phyloP scores from a whole-genome alignment of 1,140 invertebrate genomes.

The Helicoverpa zea region DNA sequence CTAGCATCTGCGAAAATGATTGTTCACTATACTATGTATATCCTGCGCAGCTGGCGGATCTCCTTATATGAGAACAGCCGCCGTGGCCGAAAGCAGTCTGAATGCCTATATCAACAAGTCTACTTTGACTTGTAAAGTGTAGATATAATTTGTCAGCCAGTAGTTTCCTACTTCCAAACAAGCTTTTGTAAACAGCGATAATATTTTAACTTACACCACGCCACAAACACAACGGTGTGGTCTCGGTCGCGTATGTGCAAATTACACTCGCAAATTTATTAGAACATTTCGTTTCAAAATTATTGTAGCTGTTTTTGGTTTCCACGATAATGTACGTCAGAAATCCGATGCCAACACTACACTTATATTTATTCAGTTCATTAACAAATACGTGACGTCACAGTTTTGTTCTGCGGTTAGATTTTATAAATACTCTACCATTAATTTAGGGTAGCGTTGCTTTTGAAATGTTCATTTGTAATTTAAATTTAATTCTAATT shows the following conservation, averaged over 20 bases:
- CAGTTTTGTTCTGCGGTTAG: slow-evolving; percentile 1
- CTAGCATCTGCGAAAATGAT: too few relatives aligned
- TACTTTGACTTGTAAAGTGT: too few relatives aligned
- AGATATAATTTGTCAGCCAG: too few relatives aligned
- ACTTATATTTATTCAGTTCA: slow-evolving; percentile 22
- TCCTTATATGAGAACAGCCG: too few relatives aligned
- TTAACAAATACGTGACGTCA: not conserved
- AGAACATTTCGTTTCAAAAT: slow-evolving; percentile 61
- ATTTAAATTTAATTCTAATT: not conserved
- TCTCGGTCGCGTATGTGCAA: slow-evolving; percentile 62
- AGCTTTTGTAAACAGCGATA: not conserved
- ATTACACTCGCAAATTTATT: slow-evolving; percentile 65
- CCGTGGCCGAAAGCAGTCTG: too few relatives aligned
- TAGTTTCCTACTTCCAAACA: too few relatives aligned
- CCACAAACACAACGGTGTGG: slow-evolving; percentile 61
- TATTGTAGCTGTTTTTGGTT: slow-evolving; percentile 57
- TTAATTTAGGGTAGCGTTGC: not conserved
- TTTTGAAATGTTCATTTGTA: slow-evolving; percentile 19
- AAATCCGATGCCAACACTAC: slow-evolving; percentile 32
- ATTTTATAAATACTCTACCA: not conserved
- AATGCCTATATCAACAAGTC: too few relatives aligned
- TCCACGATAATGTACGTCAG: slow-evolving; percentile 46
- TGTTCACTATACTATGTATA: too few relatives aligned
- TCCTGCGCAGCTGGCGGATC: too few relatives aligned
- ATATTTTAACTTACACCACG: slow-evolving; percentile 45